Base-by-base conservation (phyloP, 2,797 vertebrate genomes). In the Onychomys arenicola region DNA sequence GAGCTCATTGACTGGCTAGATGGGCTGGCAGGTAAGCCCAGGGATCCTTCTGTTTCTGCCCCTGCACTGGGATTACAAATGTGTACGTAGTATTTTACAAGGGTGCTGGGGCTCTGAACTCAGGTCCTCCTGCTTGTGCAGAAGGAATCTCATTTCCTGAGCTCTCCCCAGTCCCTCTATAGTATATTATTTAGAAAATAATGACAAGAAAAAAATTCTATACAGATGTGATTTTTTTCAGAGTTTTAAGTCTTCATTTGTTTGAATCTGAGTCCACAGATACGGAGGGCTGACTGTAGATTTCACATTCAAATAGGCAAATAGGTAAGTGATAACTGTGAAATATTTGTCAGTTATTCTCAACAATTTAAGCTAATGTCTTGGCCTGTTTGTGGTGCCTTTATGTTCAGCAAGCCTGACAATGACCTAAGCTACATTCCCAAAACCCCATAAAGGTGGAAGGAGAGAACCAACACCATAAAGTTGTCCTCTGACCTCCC, bases 331-430 rank as follows among this genome's bases (percentile, higher is more conserved):
- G 14, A 65, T 34, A 81, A 27, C 90, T 96, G 19, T 83, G 87
- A 96, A 78, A 87, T 87, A 17, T 37, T 59, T 86, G 19, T 37
- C 59, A 78, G 46, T 32, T 80, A 21, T 93, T 94, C 34, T 57
- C 91, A 82, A 34, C 89, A 91, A 34, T 69, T 21, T 63, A 71
- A 59, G 6, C 65, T 71, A 59, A 17, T 43, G 43, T 78, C 23
- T 34, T 46, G 25, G 63, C 85, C 81, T 86, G n/a, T 49, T 23
- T 69, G 63, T 52, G 21, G 46, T n/a, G 32, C 23, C 37, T 83
- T 43, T 83, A 83, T 63, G 37, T 9, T 27, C 59, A 46, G 16
- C 40, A 84, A 65, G 61, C 40, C 16, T 65, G 37, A 34, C 10
- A 6, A 32, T 0, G 25, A 40, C 81, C 57, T 83, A 43, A 63